Evolutionary conservation across 2,113 vertebrate species (phyloP).

Genomic region (Ammospiza nelsoni): DNA sequence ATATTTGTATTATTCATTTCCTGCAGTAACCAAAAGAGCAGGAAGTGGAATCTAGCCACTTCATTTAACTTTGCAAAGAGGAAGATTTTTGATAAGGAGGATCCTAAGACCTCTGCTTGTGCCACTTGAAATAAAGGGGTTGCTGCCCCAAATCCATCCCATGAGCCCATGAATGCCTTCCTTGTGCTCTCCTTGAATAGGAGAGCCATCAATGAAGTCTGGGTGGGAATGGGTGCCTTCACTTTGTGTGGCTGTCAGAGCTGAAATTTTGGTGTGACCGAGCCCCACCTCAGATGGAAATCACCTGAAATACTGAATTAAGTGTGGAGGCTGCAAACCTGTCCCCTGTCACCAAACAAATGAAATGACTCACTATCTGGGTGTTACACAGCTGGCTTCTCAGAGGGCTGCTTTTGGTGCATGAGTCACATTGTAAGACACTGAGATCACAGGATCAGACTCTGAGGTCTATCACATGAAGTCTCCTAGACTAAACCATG

Average conservation of each 20-base stretch:
- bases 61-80: neutral
- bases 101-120: neutral
- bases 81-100: neutral
- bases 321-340: neutral
- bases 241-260: neutral
- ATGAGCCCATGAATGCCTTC: neutral
- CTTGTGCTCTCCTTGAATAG: neutral
- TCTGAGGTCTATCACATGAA: conserved; percentile 32
- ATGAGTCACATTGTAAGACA: neutral
- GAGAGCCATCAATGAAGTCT: neutral
- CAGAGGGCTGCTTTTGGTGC: neutral
- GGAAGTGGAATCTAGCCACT: neutral
- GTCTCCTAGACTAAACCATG: neutral
- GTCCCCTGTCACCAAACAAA: neutral
- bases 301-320: conserved; percentile 42
- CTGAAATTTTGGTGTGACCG: neutral
- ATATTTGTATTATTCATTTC: neutral
- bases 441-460: conserved; percentile 22
- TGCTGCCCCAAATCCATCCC: neutral
- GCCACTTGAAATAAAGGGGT: neutral
- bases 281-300: neutral
- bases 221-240: neutral
- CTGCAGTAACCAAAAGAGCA: neutral
- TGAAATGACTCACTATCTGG: neutral
- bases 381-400: neutral